A percentile compares a stretch with the other conserved stretches of the same genome.
Conservation (phyloP, 2,888 invertebrate species). For the Zootermopsis nevadensis region DNA sequence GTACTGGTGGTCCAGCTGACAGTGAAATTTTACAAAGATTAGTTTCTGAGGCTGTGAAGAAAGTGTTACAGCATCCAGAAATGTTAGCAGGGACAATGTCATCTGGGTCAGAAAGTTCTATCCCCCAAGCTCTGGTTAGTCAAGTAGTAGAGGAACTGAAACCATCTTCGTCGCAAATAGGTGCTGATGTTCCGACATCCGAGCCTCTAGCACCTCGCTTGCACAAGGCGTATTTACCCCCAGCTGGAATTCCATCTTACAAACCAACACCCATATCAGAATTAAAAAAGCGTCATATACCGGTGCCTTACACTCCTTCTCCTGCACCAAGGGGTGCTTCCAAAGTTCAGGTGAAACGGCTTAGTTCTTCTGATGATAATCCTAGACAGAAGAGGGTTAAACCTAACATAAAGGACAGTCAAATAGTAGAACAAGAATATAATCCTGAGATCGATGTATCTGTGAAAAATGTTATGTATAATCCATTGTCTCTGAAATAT, state of each 20-base stretch:
- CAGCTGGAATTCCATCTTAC: slow-evolving; percentile 62
- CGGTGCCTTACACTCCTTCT: slow-evolving; percentile 56
- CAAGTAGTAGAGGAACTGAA: slow-evolving; percentile 66
- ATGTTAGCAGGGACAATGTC: slow-evolving; percentile 43
- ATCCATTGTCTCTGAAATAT: slow-evolving; percentile 13
- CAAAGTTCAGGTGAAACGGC: neutral
- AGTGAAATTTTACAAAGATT: slow-evolving; percentile 60
- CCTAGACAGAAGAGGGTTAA: neutral
- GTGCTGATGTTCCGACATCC: slow-evolving; percentile 47
- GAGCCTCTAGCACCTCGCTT: neutral
- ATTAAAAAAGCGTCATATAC: slow-evolving; percentile 63
- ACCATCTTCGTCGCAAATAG: slow-evolving; percentile 57
- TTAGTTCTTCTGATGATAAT: neutral
- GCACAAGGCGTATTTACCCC: slow-evolving; percentile 22
- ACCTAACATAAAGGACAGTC: neutral
- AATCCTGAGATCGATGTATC: neutral
- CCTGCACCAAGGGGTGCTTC: slow-evolving; percentile 10
- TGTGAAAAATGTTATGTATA: neutral
- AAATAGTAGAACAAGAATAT: neutral
- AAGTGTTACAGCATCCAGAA: slow-evolving; percentile 63
- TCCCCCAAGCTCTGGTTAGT: slow-evolving; percentile 64
- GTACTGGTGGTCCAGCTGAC: neutral
- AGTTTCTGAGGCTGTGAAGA: slow-evolving; percentile 72
- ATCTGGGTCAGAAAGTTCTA: slow-evolving; percentile 52
- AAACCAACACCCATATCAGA: slow-evolving; percentile 76